Percentiles rank a stretch among this genome's conserved stretches.
Conservation (phyloP, 2,113 vertebrate genomes). For the Gymnobelideus leadbeateri region DNA sequence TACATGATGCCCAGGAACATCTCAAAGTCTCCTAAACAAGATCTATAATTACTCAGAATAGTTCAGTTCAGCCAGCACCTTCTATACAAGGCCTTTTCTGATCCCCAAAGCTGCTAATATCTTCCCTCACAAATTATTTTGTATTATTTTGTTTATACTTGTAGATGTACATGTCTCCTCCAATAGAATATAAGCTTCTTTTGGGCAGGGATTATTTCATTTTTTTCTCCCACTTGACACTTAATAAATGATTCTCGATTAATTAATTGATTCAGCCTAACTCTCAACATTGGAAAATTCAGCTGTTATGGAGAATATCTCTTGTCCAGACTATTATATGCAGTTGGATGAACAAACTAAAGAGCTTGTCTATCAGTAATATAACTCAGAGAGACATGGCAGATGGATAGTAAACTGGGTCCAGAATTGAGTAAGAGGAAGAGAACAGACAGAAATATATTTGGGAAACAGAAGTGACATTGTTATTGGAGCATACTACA, state of each 20-base stretch:
- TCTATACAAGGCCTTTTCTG: not conserved
- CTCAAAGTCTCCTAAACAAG: not conserved
- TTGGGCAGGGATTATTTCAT: not conserved
- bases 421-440: slow-evolving; percentile 2
- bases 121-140: not conserved
- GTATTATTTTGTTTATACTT: not conserved
- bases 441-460: slow-evolving; percentile 6
- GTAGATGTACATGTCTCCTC: not conserved
- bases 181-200: not conserved
- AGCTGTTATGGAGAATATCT: not conserved
- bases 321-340: not conserved
- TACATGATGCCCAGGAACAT: not conserved
- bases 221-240: not conserved
- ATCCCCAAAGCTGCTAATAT: not conserved
- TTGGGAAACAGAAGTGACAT: slow-evolving; percentile 8
- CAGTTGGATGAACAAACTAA: slow-evolving; percentile 9
- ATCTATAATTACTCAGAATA: not conserved
- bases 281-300: not conserved
- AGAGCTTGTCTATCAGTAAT: slow-evolving; percentile 9
- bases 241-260: not conserved
- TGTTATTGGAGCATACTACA: slow-evolving; percentile 1
- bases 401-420: not conserved
- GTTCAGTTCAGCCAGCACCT: not conserved
- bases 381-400: not conserved
- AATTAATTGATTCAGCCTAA: not conserved